Conservation (phyloP, 1,140 invertebrate species). For the Orius insidiosus region DNA sequence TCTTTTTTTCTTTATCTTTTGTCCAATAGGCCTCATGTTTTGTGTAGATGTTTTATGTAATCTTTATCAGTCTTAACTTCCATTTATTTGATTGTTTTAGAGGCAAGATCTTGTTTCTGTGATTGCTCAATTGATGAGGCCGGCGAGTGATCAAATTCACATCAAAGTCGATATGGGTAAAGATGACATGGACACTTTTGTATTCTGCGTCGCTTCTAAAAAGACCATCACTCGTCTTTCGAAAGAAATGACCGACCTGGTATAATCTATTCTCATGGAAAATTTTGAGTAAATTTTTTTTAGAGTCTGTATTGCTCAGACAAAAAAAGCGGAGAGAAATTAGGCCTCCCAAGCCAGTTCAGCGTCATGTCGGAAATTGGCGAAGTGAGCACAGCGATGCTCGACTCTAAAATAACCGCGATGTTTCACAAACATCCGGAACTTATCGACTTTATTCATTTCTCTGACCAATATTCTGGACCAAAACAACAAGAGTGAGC, state of each 20-base stretch:
- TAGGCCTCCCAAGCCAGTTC: slow-evolving; percentile 62
- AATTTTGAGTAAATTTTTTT: slow-evolving; percentile 15
- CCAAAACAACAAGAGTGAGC: slow-evolving; percentile 74
- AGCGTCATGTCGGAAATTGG: slow-evolving; percentile 76
- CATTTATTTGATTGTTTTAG: too few relatives aligned
- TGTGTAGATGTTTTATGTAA: too few relatives aligned
- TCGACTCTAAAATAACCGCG: slow-evolving; percentile 67
- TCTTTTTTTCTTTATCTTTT: too few relatives aligned
- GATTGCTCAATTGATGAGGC: slow-evolving; percentile 66
- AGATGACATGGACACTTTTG: slow-evolving; percentile 86
- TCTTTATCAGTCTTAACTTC: too few relatives aligned
- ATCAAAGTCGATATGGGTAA: slow-evolving; percentile 72
- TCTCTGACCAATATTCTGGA: slow-evolving; percentile 90
- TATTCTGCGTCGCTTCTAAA: slow-evolving; percentile 80
- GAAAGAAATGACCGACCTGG: slow-evolving; percentile 90
- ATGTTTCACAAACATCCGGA: slow-evolving; percentile 72
- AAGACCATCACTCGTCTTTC: slow-evolving; percentile 65
- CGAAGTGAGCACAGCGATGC: slow-evolving; percentile 62
- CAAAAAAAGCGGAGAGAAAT: slow-evolving; percentile 72
- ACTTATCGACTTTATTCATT: slow-evolving; percentile 87
- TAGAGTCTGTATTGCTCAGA: slow-evolving; percentile 84
- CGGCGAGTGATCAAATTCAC: slow-evolving; percentile 68
- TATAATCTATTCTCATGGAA: slow-evolving; percentile 27
- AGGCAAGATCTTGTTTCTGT: slow-evolving; percentile 89
- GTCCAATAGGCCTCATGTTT: too few relatives aligned